Evolutionary conservation across 35 echinoderm and acorn worm species (phyloP), one percentile per base, ranked within the genome.

Genomic region (Apostichopus japonicus): DNA sequence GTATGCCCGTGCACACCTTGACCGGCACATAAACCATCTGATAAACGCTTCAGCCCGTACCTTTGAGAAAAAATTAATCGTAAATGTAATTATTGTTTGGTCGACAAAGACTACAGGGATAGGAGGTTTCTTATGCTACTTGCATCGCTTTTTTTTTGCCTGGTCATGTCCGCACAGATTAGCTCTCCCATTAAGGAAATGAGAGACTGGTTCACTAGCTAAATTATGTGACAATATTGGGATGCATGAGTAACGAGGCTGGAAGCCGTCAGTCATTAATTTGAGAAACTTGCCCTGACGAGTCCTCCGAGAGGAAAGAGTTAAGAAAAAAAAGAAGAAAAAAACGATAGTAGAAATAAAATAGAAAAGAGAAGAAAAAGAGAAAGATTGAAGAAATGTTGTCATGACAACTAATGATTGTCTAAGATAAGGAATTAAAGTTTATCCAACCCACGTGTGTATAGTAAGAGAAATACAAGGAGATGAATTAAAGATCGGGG

Each of bases 141-240:
- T 44, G 33, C 33, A 44, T 44, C 33, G 33, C 33, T 44, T 44
- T 44, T 44, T 44, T 53, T 79, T 91, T 91, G 90, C 90, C 54
- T 79, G 90, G 90, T 91, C 71, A 91, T 91, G 90, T 91, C 90
- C 55, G 52, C 90, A 77, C 90, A 78, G 90, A 91, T 91, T 91
- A 91, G 51, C 90, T 79, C 76, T 56, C 90, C 90, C 90, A 91
- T 91, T 91, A 91, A 91, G 90, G 90, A 91, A 91, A 91, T 91
- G 90, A 91, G 62, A 54, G 86, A 79, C 71, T 77, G 90, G 77
- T 21, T 78, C 72, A 77, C 63, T 75, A 89, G 56, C 86, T 72
- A 89, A 89, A 91, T 61, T 79, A 79, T 91, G 72, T 91, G 77
- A 91, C 90, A 79, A 79, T 91, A 91, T 79, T 79, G 54, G 90